A percentile compares a stretch with the other conserved stretches of the same genome.
Conservation (phyloP, 2,797 vertebrate species). For the Pipistrellus kuhlii region DNA sequence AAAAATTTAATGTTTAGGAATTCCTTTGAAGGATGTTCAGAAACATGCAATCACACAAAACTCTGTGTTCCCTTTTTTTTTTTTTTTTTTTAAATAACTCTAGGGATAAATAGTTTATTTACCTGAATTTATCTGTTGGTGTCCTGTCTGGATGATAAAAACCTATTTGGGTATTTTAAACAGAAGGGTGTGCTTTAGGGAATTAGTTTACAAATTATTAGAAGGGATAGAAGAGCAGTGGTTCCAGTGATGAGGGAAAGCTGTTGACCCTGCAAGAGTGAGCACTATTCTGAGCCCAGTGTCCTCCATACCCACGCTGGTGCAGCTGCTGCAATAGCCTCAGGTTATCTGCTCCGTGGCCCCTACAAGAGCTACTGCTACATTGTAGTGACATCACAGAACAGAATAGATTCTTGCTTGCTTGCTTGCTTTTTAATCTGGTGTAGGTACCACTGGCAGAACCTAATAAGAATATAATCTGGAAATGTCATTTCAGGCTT, state of each 20-base stretch:
- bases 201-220: slow-evolving; percentile 22
- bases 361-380: neutral
- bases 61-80: neutral
- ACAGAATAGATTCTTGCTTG: neutral
- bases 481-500: slow-evolving; percentile 10
- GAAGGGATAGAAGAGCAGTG: neutral
- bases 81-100: slow-evolving; percentile 46
- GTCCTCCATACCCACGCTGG: neutral
- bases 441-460: neutral
- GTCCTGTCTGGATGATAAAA: neutral
- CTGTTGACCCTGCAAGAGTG: neutral
- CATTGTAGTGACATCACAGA: neutral
- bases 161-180: neutral
- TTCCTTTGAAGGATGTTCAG: neutral
- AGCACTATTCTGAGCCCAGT: neutral
- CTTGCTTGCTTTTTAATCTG: neutral
- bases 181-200: neutral
- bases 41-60: neutral
- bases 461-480: neutral
- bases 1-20: neutral
- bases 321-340: neutral
- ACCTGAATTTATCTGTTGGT: slow-evolving; percentile 22
- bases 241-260: neutral
- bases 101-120: slow-evolving; percentile 27
- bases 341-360: neutral